Base-by-base conservation (phyloP, 1,140 invertebrate genomes). In the Drosophila willistoni region DNA sequence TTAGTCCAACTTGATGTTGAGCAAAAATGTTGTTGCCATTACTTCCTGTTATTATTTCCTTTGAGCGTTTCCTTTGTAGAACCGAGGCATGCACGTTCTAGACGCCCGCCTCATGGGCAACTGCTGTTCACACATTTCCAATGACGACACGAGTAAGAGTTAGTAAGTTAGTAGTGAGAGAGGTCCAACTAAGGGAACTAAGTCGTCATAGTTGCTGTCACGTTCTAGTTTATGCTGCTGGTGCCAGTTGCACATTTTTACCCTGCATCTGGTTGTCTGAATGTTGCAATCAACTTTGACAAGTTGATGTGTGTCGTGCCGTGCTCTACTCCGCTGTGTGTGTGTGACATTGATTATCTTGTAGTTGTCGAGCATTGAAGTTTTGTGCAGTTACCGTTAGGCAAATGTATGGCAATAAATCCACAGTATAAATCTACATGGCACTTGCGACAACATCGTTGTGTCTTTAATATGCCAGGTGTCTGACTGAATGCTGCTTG, bases 11-110 rank as follows among this genome's bases (percentile, higher is more conserved):
- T 64, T 68, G 61, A 51, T 42, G 63, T 54, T 51, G 57, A 77
- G 44, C 44, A 83, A 79, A 83, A 80, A 79, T 79, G 14, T 79
- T 87, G 79, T 64, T 87, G 79, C 71, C 60, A 86, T 87, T 83
- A 76, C 86, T 86, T 87, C 84, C 84, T 86, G 80, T 83, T 89
- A 75, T 78, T 78, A 84, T 89, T 89, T 89, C 84, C 84, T 85
- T 29, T 72, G 73, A 67, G 44, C 57, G 68, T 87, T 87, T 82
- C 80, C 84, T 77, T 33, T 84, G 65, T 70, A 72, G 68, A 71
- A 64, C 60, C 56, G 68, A 55, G 60, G 68, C 84, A 87, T 83
- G 84, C 83, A 83, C 80, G 78, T 73, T 67, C 69, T 64, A 67
- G 41, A 66, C 51, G 33, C 29, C 41, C 25, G 57, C 17, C 44